Percentiles rank a stretch among this genome's conserved stretches.
Conservation (phyloP, 2,113 vertebrate species). For the Psilopogon haemacephalus region DNA sequence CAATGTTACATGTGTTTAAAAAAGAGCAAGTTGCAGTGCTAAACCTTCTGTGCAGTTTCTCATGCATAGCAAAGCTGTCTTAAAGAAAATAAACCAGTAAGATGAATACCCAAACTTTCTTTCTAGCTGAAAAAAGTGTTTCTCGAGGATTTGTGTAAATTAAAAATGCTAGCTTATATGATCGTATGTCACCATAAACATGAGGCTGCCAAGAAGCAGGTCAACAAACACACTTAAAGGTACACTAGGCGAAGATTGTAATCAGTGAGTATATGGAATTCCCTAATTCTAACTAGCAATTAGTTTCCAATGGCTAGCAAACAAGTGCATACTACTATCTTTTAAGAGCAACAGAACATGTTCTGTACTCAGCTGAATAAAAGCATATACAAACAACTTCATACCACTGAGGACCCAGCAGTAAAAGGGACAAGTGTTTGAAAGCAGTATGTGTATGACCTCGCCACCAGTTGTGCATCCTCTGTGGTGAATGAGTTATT, state of each 20-base stretch:
- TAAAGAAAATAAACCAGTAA: background rate
- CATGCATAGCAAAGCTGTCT: background rate
- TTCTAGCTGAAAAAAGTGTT: background rate
- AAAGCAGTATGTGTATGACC: background rate
- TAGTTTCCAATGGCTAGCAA: background rate
- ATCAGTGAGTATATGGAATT: background rate
- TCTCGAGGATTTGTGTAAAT: background rate
- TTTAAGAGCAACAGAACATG: background rate
- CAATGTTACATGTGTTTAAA: background rate
- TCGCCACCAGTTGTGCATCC: background rate
- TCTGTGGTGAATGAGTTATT: conserved; percentile 7
- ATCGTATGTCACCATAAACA: background rate
- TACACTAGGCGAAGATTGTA: background rate
- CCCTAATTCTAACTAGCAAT: background rate
- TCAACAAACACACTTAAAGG: background rate
- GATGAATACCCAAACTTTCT: background rate
- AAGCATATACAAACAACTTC: background rate
- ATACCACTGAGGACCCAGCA: background rate
- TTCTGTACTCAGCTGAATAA: background rate
- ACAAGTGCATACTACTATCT: background rate
- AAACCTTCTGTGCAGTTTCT: background rate
- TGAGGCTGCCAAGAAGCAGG: background rate
- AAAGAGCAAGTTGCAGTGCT: background rate
- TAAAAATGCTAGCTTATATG: background rate
- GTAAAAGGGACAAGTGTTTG: conserved; percentile 1